Percentiles rank a stretch among this genome's conserved stretches.
Conservation (phyloP, 2,113 vertebrate species). For the Falcunculus frontatus region DNA sequence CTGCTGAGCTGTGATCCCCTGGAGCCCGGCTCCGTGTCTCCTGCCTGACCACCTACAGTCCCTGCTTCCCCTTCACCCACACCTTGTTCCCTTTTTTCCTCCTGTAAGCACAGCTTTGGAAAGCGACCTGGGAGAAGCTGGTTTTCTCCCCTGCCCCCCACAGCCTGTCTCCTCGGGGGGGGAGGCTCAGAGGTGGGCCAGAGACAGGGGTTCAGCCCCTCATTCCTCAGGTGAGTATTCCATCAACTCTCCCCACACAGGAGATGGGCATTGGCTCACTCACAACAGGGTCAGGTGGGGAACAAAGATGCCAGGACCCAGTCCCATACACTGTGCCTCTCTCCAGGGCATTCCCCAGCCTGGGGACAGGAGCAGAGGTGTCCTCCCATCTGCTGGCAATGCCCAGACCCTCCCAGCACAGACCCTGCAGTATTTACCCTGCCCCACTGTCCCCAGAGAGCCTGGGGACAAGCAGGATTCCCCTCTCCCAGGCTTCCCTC, state of each 20-base stretch:
- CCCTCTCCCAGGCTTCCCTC: background rate
- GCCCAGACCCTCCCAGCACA: background rate
- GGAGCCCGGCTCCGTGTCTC: background rate
- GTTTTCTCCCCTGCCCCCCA: background rate
- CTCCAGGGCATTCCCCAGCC: background rate
- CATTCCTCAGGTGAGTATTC: background rate
- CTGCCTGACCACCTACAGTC: background rate
- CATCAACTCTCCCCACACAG: background rate
- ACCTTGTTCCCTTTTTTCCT: background rate
- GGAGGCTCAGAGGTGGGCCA: background rate
- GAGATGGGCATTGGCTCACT: background rate
- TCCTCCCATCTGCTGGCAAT: background rate
- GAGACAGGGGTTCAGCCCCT: background rate
- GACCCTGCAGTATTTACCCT: background rate
- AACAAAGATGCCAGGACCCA: background rate
- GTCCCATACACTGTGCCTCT: background rate
- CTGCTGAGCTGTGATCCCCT: background rate
- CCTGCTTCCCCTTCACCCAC: background rate
- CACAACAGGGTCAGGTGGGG: background rate
- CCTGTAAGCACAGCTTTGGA: background rate
- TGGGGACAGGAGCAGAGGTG: background rate
- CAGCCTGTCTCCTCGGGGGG: accelerated
- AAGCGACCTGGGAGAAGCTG: background rate
- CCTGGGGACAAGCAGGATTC: background rate
- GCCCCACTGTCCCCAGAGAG: background rate